Percentiles rank a stretch among this genome's conserved stretches.
Evolutionary conservation across 2,797 vertebrate genomes (phyloP).

Genomic region (Margarornis squamiger): DNA sequence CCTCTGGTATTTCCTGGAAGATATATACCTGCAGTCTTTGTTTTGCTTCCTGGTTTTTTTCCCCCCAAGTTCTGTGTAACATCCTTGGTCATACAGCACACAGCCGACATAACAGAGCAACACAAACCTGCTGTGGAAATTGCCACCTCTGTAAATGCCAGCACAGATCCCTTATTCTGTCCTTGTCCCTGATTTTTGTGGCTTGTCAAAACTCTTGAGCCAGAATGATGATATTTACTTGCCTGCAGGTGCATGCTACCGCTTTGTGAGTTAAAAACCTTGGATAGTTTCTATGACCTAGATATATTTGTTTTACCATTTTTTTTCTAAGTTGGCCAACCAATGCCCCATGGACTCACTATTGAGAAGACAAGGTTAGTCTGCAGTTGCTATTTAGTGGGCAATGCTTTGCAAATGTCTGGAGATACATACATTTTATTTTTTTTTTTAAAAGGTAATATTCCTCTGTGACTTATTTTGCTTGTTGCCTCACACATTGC

Average conservation of each 20-base stretch:
- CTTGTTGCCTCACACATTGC: not conserved
- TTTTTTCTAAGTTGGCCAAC: not conserved
- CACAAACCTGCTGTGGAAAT: not conserved
- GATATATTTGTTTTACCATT: not conserved
- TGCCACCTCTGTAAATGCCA: not conserved
- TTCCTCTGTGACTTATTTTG: not conserved
- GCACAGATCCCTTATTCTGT: not conserved
- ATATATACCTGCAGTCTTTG: not conserved
- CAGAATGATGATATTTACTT: not conserved
- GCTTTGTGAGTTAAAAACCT: not conserved
- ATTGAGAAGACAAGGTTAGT: fast-evolving
- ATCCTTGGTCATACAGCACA: not conserved
- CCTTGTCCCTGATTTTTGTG: not conserved
- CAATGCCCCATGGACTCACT: fast-evolving
- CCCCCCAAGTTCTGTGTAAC: not conserved
- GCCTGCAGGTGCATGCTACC: not conserved
- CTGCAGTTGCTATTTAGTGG: not conserved
- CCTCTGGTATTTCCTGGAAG: not conserved
- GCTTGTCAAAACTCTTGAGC: not conserved
- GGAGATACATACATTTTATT: not conserved
- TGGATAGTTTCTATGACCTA: not conserved
- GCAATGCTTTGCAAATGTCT: not conserved
- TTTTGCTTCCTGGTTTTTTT: not conserved
- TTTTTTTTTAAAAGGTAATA: not conserved
- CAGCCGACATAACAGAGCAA: not conserved